Percentiles rank a stretch among this genome's conserved stretches.
Conservation (phyloP, 1,140 invertebrate genomes). For the Pseudomyrmex gracilis region DNA sequence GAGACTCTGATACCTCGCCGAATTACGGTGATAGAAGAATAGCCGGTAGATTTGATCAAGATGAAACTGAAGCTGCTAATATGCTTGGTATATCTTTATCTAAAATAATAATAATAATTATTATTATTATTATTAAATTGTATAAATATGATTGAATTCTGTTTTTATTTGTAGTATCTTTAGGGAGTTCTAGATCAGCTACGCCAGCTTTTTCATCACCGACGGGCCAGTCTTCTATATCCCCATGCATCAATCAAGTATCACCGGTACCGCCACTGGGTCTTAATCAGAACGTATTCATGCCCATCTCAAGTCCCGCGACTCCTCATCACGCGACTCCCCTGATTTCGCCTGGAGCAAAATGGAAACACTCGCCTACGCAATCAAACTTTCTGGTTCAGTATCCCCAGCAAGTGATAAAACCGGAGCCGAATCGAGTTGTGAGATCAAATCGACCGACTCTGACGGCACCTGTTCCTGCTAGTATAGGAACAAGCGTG, state of each 20-base stretch:
- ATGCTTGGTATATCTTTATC: conserved; percentile 91
- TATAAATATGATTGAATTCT: neutral
- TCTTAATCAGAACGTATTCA: conserved; percentile 91
- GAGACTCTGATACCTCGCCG: conserved; percentile 95
- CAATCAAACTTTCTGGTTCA: conserved; percentile 83
- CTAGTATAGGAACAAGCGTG: conserved; percentile 89
- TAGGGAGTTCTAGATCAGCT: conserved; percentile 95
- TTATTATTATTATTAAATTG: neutral
- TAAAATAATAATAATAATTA: too few species aligned
- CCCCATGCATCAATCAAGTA: conserved; percentile 87
- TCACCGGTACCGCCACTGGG: conserved; percentile 88
- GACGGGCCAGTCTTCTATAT: conserved; percentile 88
- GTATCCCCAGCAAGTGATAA: conserved; percentile 88
- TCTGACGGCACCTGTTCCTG: conserved; percentile 76
- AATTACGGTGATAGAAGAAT: conserved; percentile 90
- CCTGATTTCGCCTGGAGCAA: conserved; percentile 81
- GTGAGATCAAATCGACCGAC: conserved; percentile 81
- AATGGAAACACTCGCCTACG: conserved; percentile 86
- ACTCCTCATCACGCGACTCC: conserved; percentile 80
- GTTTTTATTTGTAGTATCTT: conserved; percentile 89
- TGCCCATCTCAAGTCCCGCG: conserved; percentile 92
- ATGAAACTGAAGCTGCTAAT: conserved; percentile 98
- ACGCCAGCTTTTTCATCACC: conserved; percentile 95
- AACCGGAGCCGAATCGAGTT: conserved; percentile 85
- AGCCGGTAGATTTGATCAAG: conserved; percentile 93